A percentile compares a stretch with the other conserved stretches of the same genome.
These are phyloP conservation scores for Ditula angustiorana DNA, from an alignment of 2,888 invertebrate species.

Conservation along the genomic window DNA sequence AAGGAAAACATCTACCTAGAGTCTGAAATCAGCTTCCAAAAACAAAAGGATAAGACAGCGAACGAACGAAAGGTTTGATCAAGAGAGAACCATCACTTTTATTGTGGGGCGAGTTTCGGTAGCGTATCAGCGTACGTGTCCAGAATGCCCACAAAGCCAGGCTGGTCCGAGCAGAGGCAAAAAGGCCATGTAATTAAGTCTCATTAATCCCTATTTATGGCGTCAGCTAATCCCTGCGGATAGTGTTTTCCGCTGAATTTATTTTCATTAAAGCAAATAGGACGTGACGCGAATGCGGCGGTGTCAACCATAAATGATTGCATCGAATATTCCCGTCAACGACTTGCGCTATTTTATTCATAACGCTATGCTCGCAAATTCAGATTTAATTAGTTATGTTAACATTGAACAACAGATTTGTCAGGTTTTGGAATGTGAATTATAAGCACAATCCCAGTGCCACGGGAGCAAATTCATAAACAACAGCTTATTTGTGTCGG, in stretches of 20 bases:
- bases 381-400: constrained; percentile 32
- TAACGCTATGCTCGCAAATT: constrained; percentile 16
- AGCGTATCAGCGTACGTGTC: constrained; percentile 60
- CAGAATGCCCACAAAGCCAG: constrained; percentile 53
- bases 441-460: constrained; percentile 5
- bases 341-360: constrained; percentile 36
- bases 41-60: constrained; percentile 22
- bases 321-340: constrained; percentile 35
- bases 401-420: constrained; percentile 27
- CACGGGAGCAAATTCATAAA: neutral
- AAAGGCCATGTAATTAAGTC: constrained; percentile 71
- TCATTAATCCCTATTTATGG: constrained; percentile 74
- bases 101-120: constrained; percentile 31
- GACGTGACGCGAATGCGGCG: constrained; percentile 50
- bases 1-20: no score
- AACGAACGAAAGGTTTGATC: constrained; percentile 33
- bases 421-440: constrained; percentile 13
- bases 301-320: constrained; percentile 42
- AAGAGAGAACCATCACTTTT: constrained; percentile 33
- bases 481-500: neutral
- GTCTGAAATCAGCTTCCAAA: neutral
- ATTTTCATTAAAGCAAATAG: constrained; percentile 52
- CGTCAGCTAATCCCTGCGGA: constrained; percentile 58
- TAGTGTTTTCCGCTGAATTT: constrained; percentile 53
- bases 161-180: constrained; percentile 49